Evolutionary conservation across 2,113 vertebrate species (phyloP), one percentile per base, ranked within the genome.

Genomic region (Paedocypris sp.): DNA sequence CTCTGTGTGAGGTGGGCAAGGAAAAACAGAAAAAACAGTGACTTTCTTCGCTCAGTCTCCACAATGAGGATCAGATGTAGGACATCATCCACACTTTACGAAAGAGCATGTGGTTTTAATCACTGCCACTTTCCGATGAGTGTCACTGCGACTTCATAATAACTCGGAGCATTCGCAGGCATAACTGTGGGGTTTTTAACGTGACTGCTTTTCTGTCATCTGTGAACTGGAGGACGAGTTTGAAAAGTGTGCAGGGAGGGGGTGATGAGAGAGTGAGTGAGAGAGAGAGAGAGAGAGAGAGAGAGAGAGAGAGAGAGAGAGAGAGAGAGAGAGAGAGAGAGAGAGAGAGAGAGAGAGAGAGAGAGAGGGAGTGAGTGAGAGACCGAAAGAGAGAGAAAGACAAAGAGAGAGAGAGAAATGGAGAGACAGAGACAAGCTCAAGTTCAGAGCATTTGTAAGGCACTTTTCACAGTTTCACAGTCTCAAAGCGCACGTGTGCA

Each of bases 161-260:
- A 8, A 18, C 1, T 6, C n/a, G 6, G 33, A 36, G 32, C 5
- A 36, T 22, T 38, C 50, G 15, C 35, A 56, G 22, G 28, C 35
- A 25, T 28, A 36, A 23, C 20, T 41, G 13, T 26, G 28, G 18
- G 25, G 3, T 32, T 41, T 52, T 56, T 42, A 43, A 43, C 6
- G 32, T 32, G 38, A 4, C 26, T 61, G 59, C 4, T 20, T n/a
- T 28, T 36, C 23, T 51, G 49, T 60, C 42, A 42, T 46, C 43
- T 6, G 46, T 45, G 39, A 20, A 46, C 47, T 41, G 59, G 48
- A 67, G 64, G 68, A 60, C 64, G 75, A 41, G 47, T 57, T 49
- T 51, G 22, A 11, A 29, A 25, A 25, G 41, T 7, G 49, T 15
- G 28, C 7, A 4, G 54, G 19, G 25, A n/a, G n/a, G n/a, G n/a